phyloP scores from a whole-genome alignment of 2,888 invertebrate species.

The Molorchus minor region DNA sequence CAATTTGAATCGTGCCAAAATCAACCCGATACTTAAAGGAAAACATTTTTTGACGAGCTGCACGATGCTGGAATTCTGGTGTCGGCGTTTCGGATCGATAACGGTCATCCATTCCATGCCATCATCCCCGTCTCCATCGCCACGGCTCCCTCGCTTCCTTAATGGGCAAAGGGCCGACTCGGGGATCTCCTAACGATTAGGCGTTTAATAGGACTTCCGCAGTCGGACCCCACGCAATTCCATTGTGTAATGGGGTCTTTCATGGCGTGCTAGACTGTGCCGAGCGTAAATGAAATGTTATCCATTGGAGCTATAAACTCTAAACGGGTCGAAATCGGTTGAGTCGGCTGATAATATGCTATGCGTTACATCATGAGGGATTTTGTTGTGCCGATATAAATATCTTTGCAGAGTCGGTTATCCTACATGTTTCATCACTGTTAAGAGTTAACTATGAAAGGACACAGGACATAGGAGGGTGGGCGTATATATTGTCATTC shows the following conservation, averaged over 20 bases:
- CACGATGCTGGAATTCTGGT: too few species aligned
- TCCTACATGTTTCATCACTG: too few species aligned
- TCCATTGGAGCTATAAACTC: conserved; percentile 27
- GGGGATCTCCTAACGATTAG: conserved; percentile 31
- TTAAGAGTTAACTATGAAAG: too few species aligned
- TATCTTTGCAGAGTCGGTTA: too few species aligned
- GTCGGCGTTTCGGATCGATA: conserved; percentile 9
- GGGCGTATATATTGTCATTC: too few species aligned
- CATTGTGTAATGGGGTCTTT: conserved; percentile 34
- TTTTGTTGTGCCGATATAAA: too few species aligned
- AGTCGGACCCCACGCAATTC: conserved; percentile 40
- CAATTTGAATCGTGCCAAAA: too few species aligned
- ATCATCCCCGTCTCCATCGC: conserved; percentile 16
- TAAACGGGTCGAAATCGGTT: conserved; percentile 7
- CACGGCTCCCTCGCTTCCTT: conserved; percentile 20
- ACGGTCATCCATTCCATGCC: conserved; percentile 22
- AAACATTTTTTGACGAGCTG: too few species aligned
- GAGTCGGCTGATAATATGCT: neutral
- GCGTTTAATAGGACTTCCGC: conserved; percentile 38
- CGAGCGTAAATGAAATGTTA: conserved; percentile 31
- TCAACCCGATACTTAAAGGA: too few species aligned
- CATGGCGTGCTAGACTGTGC: conserved; percentile 28
- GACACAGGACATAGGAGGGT: too few species aligned
- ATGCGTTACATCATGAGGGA: too few species aligned
- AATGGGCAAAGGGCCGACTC: conserved; percentile 27